Base-by-base conservation (phyloP, 2,113 vertebrate species). In the Platichthys flesus region DNA sequence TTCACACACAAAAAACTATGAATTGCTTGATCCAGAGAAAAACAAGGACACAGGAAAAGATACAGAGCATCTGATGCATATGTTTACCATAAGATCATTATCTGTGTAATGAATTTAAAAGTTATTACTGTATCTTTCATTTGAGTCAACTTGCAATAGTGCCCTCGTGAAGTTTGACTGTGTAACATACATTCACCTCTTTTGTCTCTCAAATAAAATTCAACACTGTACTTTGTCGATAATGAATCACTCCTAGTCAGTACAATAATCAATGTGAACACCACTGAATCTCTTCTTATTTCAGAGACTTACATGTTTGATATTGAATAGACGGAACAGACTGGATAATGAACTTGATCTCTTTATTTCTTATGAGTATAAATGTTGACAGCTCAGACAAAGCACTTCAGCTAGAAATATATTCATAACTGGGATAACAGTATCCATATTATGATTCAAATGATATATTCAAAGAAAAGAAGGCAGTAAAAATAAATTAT, bases 401-500 rank as follows among this genome's bases (percentile, higher is more conserved):
- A 90, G 86, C 85, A 40, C 74, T 87, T 91, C 82, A 87, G 91
- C 87, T 91, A 91, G 92, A 93, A 91, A 92, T 90, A 93, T 88
- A 88, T 82, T 90, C 82, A 89, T 85, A 87, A 83, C 64, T 84
- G 85, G 67, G 65, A 86, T 89, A 92, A 88, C 85, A 90, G 66
- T 82, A 88, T 92, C 78, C 76, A 67, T 87, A 87, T 83, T 83
- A 90, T 79, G 80, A 82, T 86, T 89, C 78, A 81, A 79, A 87
- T 79, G 79, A 89, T 87, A 89, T 79, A 85, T 64, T 85, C 81
- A 89, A 87, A 86, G 31, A 31, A 31, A 7, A 76, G 79, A 84
- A 86, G 74, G 70, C 82, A 86, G 84, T 89, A 85, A 93, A 94
- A 94, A 94, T 94, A 94, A 94, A 94, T 94, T 93, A 94, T 94